Conservation (phyloP, 37 sponge, comb jelly and placozoan species). For the Haliclona indistincta region DNA sequence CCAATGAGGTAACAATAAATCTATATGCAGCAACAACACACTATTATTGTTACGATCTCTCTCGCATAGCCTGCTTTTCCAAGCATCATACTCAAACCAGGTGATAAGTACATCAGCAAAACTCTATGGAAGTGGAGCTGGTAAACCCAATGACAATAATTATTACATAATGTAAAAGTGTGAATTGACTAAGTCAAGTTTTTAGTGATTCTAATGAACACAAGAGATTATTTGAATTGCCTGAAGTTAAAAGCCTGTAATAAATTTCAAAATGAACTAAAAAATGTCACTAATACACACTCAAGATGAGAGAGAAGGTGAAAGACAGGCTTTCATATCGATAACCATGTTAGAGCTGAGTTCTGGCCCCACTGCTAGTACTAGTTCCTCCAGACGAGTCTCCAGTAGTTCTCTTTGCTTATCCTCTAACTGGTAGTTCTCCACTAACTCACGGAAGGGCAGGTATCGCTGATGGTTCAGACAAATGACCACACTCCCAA, state of each 20-base stretch:
- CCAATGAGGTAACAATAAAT: conserved; percentile 58
- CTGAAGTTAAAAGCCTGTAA: no score
- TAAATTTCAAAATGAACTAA: no score
- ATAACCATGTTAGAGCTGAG: conserved; percentile 58
- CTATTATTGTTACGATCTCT: neutral
- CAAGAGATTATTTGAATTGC: no score
- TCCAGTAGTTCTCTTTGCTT: conserved; percentile 52
- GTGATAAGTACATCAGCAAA: conserved; percentile 30
- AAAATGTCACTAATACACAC: no score
- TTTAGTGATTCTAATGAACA: no score
- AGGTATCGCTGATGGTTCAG: conserved; percentile 59
- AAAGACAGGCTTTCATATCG: conserved; percentile 38
- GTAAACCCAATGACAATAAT: no score
- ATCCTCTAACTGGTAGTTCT: neutral
- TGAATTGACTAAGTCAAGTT: no score
- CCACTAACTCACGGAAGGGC: conserved; percentile 46
- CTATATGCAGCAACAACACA: no score
- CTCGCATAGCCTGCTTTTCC: neutral
- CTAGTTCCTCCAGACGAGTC: conserved; percentile 45
- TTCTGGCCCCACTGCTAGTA: conserved; percentile 53
- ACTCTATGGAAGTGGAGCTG: conserved; percentile 47
- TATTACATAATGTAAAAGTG: no score
- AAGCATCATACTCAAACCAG: conserved; percentile 46
- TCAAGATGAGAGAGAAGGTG: neutral
- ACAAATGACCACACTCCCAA: conserved; percentile 56